Evolutionary conservation across 2,888 invertebrate genomes (phyloP), one percentile per base, ranked within the genome.

Genomic region (Busseola fusca): DNA sequence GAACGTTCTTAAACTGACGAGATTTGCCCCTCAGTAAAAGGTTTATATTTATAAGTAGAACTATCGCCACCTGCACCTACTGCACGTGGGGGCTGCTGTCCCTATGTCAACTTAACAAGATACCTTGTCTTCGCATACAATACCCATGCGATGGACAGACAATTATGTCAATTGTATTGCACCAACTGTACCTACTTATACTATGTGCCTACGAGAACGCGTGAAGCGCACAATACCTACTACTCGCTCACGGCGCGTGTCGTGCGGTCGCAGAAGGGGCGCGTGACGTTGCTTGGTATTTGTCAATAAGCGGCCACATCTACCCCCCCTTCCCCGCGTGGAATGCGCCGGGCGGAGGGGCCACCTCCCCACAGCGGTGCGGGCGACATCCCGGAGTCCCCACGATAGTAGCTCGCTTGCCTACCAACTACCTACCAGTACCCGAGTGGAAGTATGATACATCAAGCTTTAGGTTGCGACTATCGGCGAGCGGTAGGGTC

Each of bases 251-350:
- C 21, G 25, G 50, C 4, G 64, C 34, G 34, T 5, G 27, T 3
- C 5, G 45, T 27, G 50, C 16, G 62, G 52, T 59, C 59, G 6
- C 40, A 12, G 48, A 42, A 66, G 63, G 74, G 72, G 63, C 25
- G 27, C 69, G 67, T 21, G 65, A 50, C 68, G 69, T 25, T 64
- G 64, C 75, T 69, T 78, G 87, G 80, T 84, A 86, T 88, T 85
- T 87, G 87, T 88, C 87, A 88, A 87, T 87, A 87, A 77, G 65
- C 69, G 72, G 70, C 65, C 74, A 58, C 66, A 73, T 79, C 74
- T 66, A 69, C 74, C 52, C 72, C 58, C 42, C 52, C 5, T 27
- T 18, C 7, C 62, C 34, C 56, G 16, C 6, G 27, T 14, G 57
- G 60, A 72, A 72, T 76, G 67, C 57, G 64, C 34, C n/a, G 18